A percentile compares a stretch with the other conserved stretches of the same genome.
These are phyloP conservation scores for Notarius lentiginosus DNA, from an alignment of 2,113 vertebrate species.

Conservation along the genomic window DNA sequence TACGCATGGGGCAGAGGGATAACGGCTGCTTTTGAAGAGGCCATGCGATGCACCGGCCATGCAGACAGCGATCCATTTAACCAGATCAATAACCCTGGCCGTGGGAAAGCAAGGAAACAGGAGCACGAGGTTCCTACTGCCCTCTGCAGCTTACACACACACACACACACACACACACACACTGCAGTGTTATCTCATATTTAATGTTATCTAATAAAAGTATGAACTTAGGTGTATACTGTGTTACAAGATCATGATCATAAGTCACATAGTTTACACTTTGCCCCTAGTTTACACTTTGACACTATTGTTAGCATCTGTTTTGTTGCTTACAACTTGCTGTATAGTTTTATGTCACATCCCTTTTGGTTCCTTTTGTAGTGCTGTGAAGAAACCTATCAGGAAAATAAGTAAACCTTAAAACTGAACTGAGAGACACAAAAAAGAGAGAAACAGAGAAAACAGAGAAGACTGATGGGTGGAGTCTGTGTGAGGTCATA, in stretches of 20 bases:
- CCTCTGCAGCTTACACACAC: conserved; percentile 32
- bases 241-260: neutral
- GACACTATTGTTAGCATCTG: neutral
- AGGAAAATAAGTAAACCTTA: neutral
- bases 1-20: conserved; percentile 32
- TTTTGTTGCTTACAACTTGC: neutral
- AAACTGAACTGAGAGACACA: neutral
- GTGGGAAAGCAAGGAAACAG: conserved; percentile 42
- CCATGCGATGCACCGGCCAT: conserved; percentile 37
- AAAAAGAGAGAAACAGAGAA: neutral
- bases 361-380: neutral
- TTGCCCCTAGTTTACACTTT: neutral
- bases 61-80: conserved; percentile 59
- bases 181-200: neutral
- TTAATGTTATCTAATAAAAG: neutral
- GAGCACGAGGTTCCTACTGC: conserved; percentile 13
- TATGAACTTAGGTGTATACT: neutral
- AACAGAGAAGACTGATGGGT: neutral
- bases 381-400: neutral
- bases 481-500: neutral
- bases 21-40: conserved; percentile 57
- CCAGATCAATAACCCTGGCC: conserved; percentile 53
- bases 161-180: neutral
- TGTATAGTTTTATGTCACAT: neutral
- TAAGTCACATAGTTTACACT: neutral